Evolutionary conservation across 2,797 vertebrate genomes (phyloP).

Genomic region (Chrysocyon brachyurus): DNA sequence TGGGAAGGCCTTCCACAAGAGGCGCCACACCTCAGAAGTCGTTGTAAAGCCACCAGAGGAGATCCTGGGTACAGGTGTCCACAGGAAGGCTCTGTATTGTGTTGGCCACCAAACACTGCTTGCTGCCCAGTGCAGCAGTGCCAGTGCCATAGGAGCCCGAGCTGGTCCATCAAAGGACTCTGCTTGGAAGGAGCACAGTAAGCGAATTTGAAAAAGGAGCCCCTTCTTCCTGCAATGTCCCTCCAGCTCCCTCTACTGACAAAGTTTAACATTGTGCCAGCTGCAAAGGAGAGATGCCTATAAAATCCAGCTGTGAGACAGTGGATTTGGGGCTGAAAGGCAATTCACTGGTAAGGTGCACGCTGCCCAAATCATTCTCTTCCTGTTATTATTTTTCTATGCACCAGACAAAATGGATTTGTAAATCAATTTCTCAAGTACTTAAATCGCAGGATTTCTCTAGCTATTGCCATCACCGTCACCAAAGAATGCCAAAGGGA

Average conservation of each 20-base stretch:
- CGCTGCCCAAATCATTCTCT: not conserved
- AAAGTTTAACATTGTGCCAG: not conserved
- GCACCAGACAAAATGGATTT: not conserved
- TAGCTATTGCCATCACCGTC: not conserved
- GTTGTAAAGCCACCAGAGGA: not conserved
- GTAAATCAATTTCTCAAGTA: not conserved
- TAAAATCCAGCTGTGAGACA: not conserved
- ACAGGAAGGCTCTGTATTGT: not conserved
- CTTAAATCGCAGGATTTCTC: not conserved
- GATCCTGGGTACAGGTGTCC: not conserved
- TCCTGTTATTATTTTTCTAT: not conserved
- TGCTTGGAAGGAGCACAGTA: rapidly evolving
- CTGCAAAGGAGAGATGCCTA: not conserved
- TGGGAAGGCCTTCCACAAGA: not conserved
- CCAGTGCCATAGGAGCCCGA: not conserved
- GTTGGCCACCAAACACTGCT: not conserved
- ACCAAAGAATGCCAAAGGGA: not conserved
- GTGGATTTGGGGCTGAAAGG: not conserved
- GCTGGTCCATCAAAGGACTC: not conserved
- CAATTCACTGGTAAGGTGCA: not conserved
- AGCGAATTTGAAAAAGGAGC: not conserved
- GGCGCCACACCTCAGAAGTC: not conserved
- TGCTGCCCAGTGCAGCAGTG: not conserved
- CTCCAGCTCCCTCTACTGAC: slow-evolving; percentile 72
- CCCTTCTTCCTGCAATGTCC: not conserved